Base-by-base conservation (phyloP, 2,888 invertebrate genomes). In the Galerucella nymphaeae region DNA sequence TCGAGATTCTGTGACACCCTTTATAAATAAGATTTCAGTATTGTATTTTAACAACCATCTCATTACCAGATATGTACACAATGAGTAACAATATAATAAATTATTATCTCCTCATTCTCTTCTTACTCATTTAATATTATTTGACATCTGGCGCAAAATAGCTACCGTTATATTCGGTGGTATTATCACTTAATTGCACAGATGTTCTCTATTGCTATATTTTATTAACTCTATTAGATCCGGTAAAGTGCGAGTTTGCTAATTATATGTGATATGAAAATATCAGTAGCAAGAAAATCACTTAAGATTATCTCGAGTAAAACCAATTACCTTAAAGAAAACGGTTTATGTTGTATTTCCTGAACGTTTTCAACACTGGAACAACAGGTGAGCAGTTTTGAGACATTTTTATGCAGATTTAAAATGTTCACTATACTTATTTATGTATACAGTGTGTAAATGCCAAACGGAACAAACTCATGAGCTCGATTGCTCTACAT, bases 151-250 rank as follows among this genome's bases (percentile, higher is more conserved):
- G 59, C 59, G 72, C 69, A 65, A 61, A 69, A 65, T 55, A 59
- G 38, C 63, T 65, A 14, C 23, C 64, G 64, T 53, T 69, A 59
- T 68, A 71, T 64, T 69, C 59, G 59, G 68, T 57, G 59, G 61
- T 65, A 72, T 69, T 65, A 69, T 71, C 68, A 65, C 59, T 69
- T 72, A 69, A 72, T 72, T 66, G 72, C 72, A 61, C 72, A 72
- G 72, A 72, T 72, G 72, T 65, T 59, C 59, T 50, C 72, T 69
- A 69, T 72, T 72, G 68, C 69, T 64, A 69, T 58, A 72, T 72
- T 72, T 72, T 65, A 72, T 67, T 62, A 65, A 50, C 50, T 69
- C 41, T 41, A 62, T 38, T 62, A 62, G 61, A 16, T 41, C 20
- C 16, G 38, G 38, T n/a, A 38, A 23, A 38, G 59, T 38, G 48